Base-by-base conservation (phyloP, 2,888 invertebrate species). In the Phrixothrix hirtus region DNA sequence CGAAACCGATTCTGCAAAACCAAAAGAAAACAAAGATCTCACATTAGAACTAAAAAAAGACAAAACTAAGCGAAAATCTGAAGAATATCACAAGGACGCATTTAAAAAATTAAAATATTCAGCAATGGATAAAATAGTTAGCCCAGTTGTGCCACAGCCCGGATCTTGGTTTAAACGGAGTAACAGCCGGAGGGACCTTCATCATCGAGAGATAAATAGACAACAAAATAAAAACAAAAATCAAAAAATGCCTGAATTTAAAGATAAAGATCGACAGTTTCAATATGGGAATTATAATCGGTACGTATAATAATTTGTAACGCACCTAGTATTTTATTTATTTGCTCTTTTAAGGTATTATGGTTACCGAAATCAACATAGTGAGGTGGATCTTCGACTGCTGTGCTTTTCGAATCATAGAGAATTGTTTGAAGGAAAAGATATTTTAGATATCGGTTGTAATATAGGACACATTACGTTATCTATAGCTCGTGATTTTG, bases 221-320 rank as follows among this genome's bases (percentile, higher is more conserved):
- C 69, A 70, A 61, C 78, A 67, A 67, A 81, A 69, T 41, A 74
- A 71, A 21, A 67, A 72, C 16, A 68, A 74, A 54, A 77, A 78
- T 45, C 76, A 78, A 48, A 77, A 78, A 62, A 67, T 81, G 63
- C 86, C 87, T 6, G 82, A 80, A 52, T 92, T 91, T 75, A 84
- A 88, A 64, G 80, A 84, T 13, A 89, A 89, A 72, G 86, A 89
- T 71, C 82, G 84, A 50, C 84, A 84, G 70, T 96, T 93, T 78
- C 90, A 92, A 69, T 95, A 89, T 79, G 98, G 99, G 47, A 99
- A 99, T 77, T 98, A 96, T 77, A 92, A 93, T 74, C 87, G 92
- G 78, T 85, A 65, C 66, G 58, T 56, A 26, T 32, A 35, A 12
- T 11, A n/a, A n/a, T 44, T 42, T 36, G 6, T 32, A 15, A 26